phyloP scores from a whole-genome alignment of 2,113 vertebrate species.

The Mus spicilegus region DNA sequence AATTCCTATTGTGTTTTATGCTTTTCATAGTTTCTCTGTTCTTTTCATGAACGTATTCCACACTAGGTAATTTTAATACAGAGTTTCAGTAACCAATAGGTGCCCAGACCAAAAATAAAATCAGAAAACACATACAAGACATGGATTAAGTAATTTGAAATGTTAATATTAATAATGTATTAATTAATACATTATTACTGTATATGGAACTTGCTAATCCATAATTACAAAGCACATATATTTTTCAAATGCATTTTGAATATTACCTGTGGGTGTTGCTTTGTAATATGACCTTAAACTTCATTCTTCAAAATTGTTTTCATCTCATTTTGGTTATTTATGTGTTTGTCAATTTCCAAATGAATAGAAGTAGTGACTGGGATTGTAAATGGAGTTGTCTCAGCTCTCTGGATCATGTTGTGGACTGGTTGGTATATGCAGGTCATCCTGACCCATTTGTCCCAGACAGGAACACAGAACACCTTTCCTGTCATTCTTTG shows the following conservation, averaged over 20 bases:
- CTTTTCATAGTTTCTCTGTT: not conserved
- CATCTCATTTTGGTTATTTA: not conserved
- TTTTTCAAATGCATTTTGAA: not conserved
- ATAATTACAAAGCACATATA: not conserved
- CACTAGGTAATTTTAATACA: not conserved
- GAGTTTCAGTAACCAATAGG: not conserved
- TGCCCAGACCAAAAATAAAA: constrained; percentile 2
- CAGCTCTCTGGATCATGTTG: not conserved
- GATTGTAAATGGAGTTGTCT: not conserved
- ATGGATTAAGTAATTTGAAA: not conserved
- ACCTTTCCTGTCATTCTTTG: not conserved
- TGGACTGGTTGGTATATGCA: not conserved
- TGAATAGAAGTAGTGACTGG: not conserved
- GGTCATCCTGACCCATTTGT: not conserved
- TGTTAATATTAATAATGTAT: not conserved
- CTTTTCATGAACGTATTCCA: constrained; percentile 16
- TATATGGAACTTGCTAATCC: not conserved
- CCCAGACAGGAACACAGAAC: not conserved
- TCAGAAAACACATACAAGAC: not conserved
- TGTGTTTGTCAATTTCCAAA: not conserved
- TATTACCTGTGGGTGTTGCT: not conserved
- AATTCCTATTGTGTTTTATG: constrained; percentile 10
- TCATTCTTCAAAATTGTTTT: not conserved
- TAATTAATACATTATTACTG: not conserved
- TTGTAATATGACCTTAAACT: not conserved